Base-by-base conservation (phyloP, 2,797 vertebrate species). In the Periophthalmus magnuspinnatus region DNA sequence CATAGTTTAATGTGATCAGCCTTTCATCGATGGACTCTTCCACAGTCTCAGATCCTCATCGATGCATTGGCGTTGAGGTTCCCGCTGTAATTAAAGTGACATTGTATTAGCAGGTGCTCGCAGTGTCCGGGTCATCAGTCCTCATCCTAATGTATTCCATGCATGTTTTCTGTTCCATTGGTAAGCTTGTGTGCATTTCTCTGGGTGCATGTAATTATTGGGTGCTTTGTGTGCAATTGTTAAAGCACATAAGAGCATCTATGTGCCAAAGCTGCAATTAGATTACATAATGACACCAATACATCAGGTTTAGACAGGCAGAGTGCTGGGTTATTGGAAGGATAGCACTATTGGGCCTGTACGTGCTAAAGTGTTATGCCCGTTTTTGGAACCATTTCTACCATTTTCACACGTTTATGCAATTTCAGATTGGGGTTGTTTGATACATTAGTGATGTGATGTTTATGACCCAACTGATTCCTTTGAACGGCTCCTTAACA, bases 261-360 rank as follows among this genome's bases (percentile, higher is more conserved):
- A 75, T 86, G 72, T 70, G 75, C 83, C 76, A 78, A 77, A 71
- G 56, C 78, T 32, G 56, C 66, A 68, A 74, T 84, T 57, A 81
- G 80, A 83, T 82, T 68, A 56, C 70, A 74, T 83, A 84, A 88
- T 84, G 69, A 70, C 71, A 56, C 65, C 68, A 65, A 70, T 88
- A 74, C 48, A 77, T 86, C 79, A 81, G 68, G 80, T 71, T 50
- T 3, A 2, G 66, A 73, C 70, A 28, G 60, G 24, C 61, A 52
- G 67, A 62, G 63, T 61, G 67, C 45, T 24, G 4, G 56, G 13
- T 24, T 45, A 67, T 32, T 71, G 70, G 32, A 71, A 66, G 55
- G 32, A 38, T 34, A 32, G 24, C 5, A 28, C 11, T 41, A 61
- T 52, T 58, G 58, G 60, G 28, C n/a, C 22, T 17, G 16, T 68